Percentiles rank a stretch among this genome's conserved stretches.
Evolutionary conservation across 2,888 invertebrate genomes (phyloP).

Genomic region (Cyclophora albipunctata): DNA sequence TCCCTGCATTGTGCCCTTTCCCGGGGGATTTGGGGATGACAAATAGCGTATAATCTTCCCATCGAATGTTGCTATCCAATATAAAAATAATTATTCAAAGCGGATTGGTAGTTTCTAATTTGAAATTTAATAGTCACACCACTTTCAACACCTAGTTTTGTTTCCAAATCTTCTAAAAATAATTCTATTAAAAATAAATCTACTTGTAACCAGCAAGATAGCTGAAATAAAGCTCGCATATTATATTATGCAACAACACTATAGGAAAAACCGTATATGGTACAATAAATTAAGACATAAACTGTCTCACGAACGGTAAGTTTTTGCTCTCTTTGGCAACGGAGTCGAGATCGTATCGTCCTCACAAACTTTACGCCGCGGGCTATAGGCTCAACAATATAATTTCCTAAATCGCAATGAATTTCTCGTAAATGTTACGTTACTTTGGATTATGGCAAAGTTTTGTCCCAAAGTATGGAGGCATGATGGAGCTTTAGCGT

Average conservation of each 20-base stretch:
- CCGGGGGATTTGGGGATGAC: too few relatives aligned
- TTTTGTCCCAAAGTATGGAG: constrained; percentile 13
- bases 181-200: too few relatives aligned
- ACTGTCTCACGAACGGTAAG: constrained; percentile 19
- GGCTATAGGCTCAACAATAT: constrained; percentile 24
- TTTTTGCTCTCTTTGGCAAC: constrained; percentile 26
- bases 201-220: too few relatives aligned
- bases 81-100: too few relatives aligned
- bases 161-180: too few relatives aligned
- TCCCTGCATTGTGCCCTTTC: too few relatives aligned
- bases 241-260: constrained; percentile 4
- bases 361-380: constrained; percentile 16
- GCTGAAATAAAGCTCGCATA: neutral
- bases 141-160: too few relatives aligned
- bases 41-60: too few relatives aligned
- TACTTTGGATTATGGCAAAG: constrained; percentile 21
- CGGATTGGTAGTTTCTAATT: too few relatives aligned
- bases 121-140: too few relatives aligned
- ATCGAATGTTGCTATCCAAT: too few relatives aligned
- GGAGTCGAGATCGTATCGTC: constrained; percentile 6
- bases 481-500: too few relatives aligned
- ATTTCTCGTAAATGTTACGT: constrained; percentile 26
- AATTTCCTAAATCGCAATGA: constrained; percentile 28
- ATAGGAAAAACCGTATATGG: constrained; percentile 5
- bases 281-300: constrained; percentile 24